Conservation (phyloP, 2,888 invertebrate genomes). For the Agonopterix subpropinquella region DNA sequence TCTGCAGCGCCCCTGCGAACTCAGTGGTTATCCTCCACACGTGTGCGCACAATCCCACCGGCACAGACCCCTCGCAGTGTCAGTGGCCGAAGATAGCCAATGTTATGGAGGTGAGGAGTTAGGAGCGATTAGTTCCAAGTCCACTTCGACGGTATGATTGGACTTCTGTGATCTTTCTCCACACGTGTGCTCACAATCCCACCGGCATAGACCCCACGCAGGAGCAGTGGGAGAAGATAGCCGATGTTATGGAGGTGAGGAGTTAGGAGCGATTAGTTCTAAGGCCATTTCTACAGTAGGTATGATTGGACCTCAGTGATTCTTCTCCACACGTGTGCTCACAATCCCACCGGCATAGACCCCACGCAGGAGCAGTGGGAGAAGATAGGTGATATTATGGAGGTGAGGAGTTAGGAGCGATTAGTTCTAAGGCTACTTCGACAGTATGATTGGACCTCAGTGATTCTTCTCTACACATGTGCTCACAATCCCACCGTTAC, state of each 20-base stretch:
- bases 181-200: conserved; percentile 93
- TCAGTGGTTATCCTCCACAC: conserved; percentile 95
- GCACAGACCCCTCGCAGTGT: conserved; percentile 94
- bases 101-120: conserved; percentile 81
- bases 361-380: no score
- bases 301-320: conserved; percentile 89
- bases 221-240: conserved; percentile 93
- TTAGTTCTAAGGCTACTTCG: conserved; percentile 65
- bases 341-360: conserved; percentile 91
- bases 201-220: conserved; percentile 97
- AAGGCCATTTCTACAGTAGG: conserved; percentile 80
- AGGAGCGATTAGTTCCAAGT: not conserved
- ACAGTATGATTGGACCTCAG: conserved; percentile 87
- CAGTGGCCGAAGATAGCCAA: conserved; percentile 95
- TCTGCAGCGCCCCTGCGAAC: conserved; percentile 85
- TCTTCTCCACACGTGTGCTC: conserved; percentile 96
- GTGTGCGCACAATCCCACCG: conserved; percentile 99
- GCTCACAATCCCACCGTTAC: conserved; percentile 93
- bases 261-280: not conserved
- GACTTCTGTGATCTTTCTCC: conserved; percentile 94
- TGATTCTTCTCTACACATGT: conserved; percentile 95
- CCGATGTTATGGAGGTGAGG: conserved; percentile 85
- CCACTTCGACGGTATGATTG: conserved; percentile 83
- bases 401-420: not conserved
- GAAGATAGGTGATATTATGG: no score